phyloP scores from a whole-genome alignment of 2,797 vertebrate genomes.

The Rhinogobio ventralis region DNA sequence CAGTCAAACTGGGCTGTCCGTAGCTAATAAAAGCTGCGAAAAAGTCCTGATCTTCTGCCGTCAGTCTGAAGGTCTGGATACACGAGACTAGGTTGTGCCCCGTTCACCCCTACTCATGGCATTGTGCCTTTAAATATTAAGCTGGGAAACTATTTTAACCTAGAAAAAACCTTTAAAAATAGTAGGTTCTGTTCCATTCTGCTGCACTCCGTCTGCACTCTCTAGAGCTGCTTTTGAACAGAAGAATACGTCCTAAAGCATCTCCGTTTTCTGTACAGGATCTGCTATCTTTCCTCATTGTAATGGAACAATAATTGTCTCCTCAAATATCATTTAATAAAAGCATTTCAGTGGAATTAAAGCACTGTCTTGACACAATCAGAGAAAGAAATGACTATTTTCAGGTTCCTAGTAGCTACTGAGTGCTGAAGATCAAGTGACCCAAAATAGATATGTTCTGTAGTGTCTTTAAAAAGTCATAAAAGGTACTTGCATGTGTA shows the following conservation, averaged over 20 bases:
- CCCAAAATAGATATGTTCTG: background rate
- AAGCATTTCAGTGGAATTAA: background rate
- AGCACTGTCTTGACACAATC: background rate
- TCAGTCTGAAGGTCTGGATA: too few relatives aligned
- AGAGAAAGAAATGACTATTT: background rate
- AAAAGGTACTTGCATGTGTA: background rate
- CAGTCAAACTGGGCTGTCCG: too few relatives aligned
- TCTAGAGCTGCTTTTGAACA: background rate
- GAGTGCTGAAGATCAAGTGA: background rate
- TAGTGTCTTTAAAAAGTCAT: background rate
- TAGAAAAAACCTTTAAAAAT: background rate
- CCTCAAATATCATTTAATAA: background rate
- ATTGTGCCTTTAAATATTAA: background rate
- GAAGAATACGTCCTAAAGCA: background rate
- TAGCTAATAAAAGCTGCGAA: too few relatives aligned
- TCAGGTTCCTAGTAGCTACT: background rate
- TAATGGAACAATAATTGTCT: background rate
- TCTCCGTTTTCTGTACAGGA: background rate
- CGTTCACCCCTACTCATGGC: background rate
- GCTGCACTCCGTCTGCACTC: too few relatives aligned
- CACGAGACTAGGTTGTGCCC: too few relatives aligned
- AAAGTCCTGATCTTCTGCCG: too few relatives aligned
- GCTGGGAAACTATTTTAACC: background rate
- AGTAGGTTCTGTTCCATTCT: background rate
- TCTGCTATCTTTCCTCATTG: background rate